Evolutionary conservation across 1,140 invertebrate species (phyloP).

Genomic region (Anoplolepis gracilipes): DNA sequence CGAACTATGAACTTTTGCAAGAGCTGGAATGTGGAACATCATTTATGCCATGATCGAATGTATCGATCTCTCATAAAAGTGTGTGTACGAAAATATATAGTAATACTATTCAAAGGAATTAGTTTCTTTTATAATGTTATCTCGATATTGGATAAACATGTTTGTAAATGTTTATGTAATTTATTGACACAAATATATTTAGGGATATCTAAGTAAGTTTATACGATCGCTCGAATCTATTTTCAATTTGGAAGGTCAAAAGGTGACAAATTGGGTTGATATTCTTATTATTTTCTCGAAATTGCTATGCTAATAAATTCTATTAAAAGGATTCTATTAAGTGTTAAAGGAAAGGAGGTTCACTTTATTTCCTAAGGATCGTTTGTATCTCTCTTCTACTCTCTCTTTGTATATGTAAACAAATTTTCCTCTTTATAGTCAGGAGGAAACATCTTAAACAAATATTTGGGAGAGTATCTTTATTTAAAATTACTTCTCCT

Average conservation of each 20-base stretch:
- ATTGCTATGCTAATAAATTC: background rate
- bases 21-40: background rate
- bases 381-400: background rate
- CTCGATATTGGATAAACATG: background rate
- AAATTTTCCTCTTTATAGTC: background rate
- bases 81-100: background rate
- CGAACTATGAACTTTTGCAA: constrained; percentile 6
- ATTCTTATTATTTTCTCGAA: background rate
- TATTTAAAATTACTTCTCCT: background rate
- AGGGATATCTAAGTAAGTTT: background rate
- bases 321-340: too few species aligned
- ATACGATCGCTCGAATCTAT: background rate
- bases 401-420: background rate
- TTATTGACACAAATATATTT: too few species aligned
- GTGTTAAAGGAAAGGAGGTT: background rate
- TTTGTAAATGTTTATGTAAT: too few species aligned
- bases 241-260: constrained; percentile 10
- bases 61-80: constrained; percentile 18
- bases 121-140: background rate
- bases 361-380: background rate
- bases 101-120: background rate
- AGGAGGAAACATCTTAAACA: background rate
- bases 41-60: background rate
- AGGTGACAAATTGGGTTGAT: background rate
- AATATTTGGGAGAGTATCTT: background rate